Base-by-base conservation (phyloP, 2,888 invertebrate genomes). In the Plebejus anna region DNA sequence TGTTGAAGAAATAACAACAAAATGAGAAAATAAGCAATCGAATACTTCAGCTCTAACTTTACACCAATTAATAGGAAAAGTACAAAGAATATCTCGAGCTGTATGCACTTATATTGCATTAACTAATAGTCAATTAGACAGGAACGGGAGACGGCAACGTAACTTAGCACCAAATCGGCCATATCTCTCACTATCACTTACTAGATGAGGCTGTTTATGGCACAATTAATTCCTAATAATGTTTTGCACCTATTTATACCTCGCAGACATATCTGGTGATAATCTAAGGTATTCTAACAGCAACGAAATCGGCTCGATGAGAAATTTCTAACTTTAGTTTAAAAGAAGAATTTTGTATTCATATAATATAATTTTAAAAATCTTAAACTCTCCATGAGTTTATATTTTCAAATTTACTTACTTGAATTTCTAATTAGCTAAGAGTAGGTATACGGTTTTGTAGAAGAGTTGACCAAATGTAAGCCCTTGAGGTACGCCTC, bases 141-240 rank as follows among this genome's bases (percentile, higher is more conserved):
- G 55, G 51, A 73, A 55, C 32, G 47, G 13, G 55, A 73, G 73
- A 73, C 28, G 7, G 47, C 47, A 51, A 28, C 51, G 51, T 73
- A 73, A 73, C 47, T 73, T 73, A 73, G 47, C 73, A 55, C 73
- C 55, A 55, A 73, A 73, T 73, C 51, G 73, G 32, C 51, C 28
- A 16, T 73, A 73, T 73, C 73, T 73, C 73, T 51, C 55, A 32
- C 73, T 73, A 73, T 73, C 73, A 51, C 72, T 42, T 42, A 22
- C 73, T 73, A 73, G 51, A 73, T 73, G 73, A 73, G 28, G 55
- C 73, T 73, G n/a, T 51, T 73, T 73, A 73, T 73, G 73, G 55
- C 16, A 55, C 55, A 73, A 55, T 73, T 55, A 73, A 51, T 73
- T 73, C 32, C 73, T 51, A 73, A 73, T 73, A 55, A 73, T 55